Percentiles rank a stretch among this genome's conserved stretches.
These are phyloP conservation scores for Acleris cristana DNA, from an alignment of 2,888 invertebrate species.

Conservation along the genomic window DNA sequence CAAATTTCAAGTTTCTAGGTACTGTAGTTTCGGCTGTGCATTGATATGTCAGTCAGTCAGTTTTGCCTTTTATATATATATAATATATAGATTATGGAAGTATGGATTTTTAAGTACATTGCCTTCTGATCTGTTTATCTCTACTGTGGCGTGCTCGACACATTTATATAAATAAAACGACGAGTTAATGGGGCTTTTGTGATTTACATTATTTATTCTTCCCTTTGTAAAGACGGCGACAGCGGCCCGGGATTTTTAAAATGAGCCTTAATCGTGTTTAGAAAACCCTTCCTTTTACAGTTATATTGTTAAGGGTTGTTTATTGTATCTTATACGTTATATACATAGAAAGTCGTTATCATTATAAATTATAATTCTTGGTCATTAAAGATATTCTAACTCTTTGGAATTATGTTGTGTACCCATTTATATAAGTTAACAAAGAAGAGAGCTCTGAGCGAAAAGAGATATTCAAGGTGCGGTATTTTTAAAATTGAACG, in stretches of 20 bases:
- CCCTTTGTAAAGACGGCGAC: slow-evolving; percentile 23
- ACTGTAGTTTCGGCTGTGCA: no score
- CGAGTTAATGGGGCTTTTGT: slow-evolving; percentile 33
- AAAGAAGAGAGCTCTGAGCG: no score
- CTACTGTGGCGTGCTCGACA: not conserved
- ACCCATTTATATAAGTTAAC: no score
- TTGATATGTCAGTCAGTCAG: no score
- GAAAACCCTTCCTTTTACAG: slow-evolving; percentile 14
- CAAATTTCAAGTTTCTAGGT: no score
- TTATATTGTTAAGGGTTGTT: not conserved
- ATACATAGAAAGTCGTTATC: no score
- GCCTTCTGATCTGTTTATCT: not conserved
- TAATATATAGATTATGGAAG: no score
- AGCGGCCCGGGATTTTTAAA: slow-evolving; percentile 22
- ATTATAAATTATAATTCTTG: not conserved
- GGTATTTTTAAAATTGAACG: no score
- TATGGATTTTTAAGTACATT: not conserved
- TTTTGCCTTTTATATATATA: no score
- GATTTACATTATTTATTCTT: slow-evolving; percentile 35
- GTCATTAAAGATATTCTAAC: no score
- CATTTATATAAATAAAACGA: slow-evolving; percentile 26
- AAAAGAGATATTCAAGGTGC: no score
- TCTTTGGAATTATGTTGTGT: no score
- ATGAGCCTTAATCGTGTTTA: slow-evolving; percentile 22
- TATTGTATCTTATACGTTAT: not conserved